Base-by-base conservation (phyloP, 2,797 vertebrate species). In the Manis crassicaudata region DNA sequence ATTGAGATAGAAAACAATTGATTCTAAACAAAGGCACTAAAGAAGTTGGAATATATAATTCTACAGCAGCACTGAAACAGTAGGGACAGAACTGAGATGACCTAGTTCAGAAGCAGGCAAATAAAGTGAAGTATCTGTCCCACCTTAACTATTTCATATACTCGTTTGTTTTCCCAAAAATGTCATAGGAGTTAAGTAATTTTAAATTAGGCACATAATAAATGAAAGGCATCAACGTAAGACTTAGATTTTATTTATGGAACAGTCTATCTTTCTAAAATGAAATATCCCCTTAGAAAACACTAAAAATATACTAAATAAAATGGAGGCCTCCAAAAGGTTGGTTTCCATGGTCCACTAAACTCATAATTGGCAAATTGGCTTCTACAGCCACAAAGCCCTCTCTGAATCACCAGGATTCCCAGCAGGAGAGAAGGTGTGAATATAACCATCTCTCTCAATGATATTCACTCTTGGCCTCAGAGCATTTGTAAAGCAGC, bases 141-240 rank as follows among this genome's bases (percentile, higher is more conserved):
- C 21, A 75, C 6, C 2, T 75, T 37, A 13, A 82, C 5, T 16
- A 81, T 29, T 90, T 54, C 80, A 88, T 21, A 35, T 27, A 65
- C 35, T 32, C 18, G 35, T 75, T 92, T 91, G 17, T 50, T 96
- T 85, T 56, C 46, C 29, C 40, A 3, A 76, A 84, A 76, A 56
- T 35, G 63, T 91, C 52, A 75, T 12, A 82, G 21, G 32, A 32
- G 10, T 77, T 92, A 17, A 73, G 67, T 52, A 16, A 70, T 46
- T 88, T 80, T 29, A 88, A 93, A 50, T 35, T 80, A 94, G 25
- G 23, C 58, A 90, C 7, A 25, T 58, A 93, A 82, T 63, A 88
- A 87, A 92, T 82, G 35, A 88, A 92, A 83, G n/a, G 1, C 3
- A 72, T 76, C n/a, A 84, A 72, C 14, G 20, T 79, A 88, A 81